Conservation (phyloP, 2,113 vertebrate genomes). For the Scortum barcoo region DNA sequence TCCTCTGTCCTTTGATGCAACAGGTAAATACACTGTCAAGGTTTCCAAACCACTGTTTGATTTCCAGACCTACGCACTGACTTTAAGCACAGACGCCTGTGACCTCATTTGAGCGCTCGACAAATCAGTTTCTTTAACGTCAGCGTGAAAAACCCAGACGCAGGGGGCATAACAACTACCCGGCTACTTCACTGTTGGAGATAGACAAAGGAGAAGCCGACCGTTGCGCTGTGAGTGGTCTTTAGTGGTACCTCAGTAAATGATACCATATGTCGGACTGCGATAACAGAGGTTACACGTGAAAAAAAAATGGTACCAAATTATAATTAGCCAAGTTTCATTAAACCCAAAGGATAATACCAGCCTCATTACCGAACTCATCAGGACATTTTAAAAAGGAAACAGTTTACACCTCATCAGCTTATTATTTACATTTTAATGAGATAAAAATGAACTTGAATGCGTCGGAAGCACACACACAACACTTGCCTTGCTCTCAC, state of each 20-base stretch:
- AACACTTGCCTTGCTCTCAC: conserved; percentile 16
- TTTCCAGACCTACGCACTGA: conserved; percentile 34
- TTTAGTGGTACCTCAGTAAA: conserved; percentile 49
- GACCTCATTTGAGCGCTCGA: conserved; percentile 74
- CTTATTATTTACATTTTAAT: conserved; percentile 68
- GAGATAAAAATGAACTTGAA: conserved; percentile 40
- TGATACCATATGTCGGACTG: conserved; percentile 56
- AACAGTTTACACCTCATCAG: conserved; percentile 58
- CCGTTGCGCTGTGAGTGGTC: conserved; percentile 11
- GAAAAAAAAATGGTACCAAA: conserved; percentile 31
- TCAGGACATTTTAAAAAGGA: conserved; percentile 48
- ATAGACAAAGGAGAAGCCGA: conserved; percentile 37
- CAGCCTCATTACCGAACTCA: conserved; percentile 51
- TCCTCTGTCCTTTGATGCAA: conserved; percentile 43
- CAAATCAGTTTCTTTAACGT: conserved; percentile 66
- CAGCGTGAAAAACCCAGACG: conserved; percentile 52
- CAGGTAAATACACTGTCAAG: conserved; percentile 32
- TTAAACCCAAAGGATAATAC: conserved; percentile 64
- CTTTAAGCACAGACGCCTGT: conserved; percentile 71
- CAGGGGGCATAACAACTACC: conserved; percentile 2
- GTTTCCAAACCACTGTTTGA: conserved; percentile 62
- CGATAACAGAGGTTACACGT: conserved; percentile 42
- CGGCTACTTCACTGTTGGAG: conserved; percentile 19
- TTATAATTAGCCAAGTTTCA: conserved; percentile 67
- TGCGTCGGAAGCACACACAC: not conserved